Percentiles rank a stretch among this genome's conserved stretches.
phyloP scores from a whole-genome alignment of 2,113 vertebrate genomes.

The Halichoeres trimaculatus region DNA sequence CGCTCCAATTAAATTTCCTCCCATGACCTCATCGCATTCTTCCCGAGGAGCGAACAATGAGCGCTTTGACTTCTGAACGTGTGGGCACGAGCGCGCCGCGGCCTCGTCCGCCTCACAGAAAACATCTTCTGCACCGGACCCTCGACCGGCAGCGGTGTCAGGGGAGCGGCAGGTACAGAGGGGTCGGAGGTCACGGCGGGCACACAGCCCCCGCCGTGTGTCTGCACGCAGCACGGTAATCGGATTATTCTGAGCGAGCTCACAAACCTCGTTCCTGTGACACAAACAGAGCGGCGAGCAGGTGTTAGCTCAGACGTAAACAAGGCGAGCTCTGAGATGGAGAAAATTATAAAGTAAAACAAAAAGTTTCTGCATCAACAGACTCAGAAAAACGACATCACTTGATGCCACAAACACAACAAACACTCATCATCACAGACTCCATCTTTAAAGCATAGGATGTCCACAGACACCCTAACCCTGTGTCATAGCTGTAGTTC shows the following conservation, averaged over 20 bases:
- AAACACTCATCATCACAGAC: too few species aligned
- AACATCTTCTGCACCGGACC: neutral
- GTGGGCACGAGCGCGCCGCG: slow-evolving; percentile 74
- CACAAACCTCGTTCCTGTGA: neutral
- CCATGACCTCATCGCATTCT: slow-evolving; percentile 90
- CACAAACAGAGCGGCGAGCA: neutral
- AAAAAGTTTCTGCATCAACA: too few species aligned
- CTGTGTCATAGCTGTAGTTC: too few species aligned
- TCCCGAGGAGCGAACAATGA: slow-evolving; percentile 85
- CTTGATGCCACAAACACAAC: too few species aligned
- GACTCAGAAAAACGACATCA: too few species aligned
- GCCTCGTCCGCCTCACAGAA: slow-evolving; percentile 37
- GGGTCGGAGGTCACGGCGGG: slow-evolving; percentile 32
- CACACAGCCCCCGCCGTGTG: neutral
- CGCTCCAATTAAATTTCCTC: slow-evolving; percentile 82
- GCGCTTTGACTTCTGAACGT: slow-evolving; percentile 83
- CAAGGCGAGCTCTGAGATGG: too few species aligned
- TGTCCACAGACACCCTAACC: too few species aligned
- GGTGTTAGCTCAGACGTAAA: too few species aligned
- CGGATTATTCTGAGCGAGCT: neutral
- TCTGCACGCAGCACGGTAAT: neutral
- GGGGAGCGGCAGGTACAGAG: neutral
- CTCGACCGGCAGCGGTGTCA: neutral
- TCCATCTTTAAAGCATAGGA: too few species aligned
- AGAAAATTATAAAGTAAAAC: too few species aligned